Percentiles rank a stretch among this genome's conserved stretches.
phyloP scores from a whole-genome alignment of 2,797 vertebrate species.

The Saxicola maurus region DNA sequence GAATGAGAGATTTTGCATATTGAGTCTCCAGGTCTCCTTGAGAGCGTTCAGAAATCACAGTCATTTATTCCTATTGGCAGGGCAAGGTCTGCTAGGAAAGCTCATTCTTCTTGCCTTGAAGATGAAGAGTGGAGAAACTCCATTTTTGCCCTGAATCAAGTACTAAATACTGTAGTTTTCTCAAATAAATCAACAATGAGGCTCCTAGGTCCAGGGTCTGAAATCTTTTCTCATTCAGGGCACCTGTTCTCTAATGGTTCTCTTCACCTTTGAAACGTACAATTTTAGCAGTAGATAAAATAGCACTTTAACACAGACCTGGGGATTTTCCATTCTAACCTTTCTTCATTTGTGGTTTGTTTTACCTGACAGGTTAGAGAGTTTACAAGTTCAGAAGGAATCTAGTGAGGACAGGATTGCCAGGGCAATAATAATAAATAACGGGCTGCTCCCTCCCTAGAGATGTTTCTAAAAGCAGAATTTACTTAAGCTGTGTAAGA shows the following conservation, averaged over 20 bases:
- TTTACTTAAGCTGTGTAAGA: background rate
- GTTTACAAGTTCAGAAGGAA: background rate
- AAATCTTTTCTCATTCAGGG: conserved; percentile 37
- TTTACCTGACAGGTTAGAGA: conserved; percentile 45
- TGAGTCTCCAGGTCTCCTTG: conserved; percentile 78
- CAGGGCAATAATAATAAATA: conserved; percentile 16
- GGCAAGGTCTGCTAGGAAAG: conserved; percentile 79
- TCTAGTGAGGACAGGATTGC: background rate
- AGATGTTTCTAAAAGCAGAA: background rate
- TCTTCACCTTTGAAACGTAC: conserved; percentile 7
- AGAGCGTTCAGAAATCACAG: conserved; percentile 73
- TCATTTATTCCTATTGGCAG: conserved; percentile 83
- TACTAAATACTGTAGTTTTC: conserved; percentile 61
- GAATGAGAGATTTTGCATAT: conserved; percentile 79
- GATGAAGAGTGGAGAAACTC: conserved; percentile 70
- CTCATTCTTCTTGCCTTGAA: conserved; percentile 75
- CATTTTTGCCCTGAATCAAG: conserved; percentile 69
- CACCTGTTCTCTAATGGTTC: conserved; percentile 32
- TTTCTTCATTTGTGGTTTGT: conserved; percentile 49
- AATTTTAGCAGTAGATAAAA: conserved; percentile 20
- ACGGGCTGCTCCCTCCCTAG: background rate
- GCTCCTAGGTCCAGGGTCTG: conserved; percentile 19
- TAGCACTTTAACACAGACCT: background rate
- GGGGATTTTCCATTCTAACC: conserved; percentile 25
- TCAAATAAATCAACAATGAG: conserved; percentile 61